A percentile compares a stretch with the other conserved stretches of the same genome.
phyloP scores from a whole-genome alignment of 2,888 invertebrate species.

The Sipha maydis region DNA sequence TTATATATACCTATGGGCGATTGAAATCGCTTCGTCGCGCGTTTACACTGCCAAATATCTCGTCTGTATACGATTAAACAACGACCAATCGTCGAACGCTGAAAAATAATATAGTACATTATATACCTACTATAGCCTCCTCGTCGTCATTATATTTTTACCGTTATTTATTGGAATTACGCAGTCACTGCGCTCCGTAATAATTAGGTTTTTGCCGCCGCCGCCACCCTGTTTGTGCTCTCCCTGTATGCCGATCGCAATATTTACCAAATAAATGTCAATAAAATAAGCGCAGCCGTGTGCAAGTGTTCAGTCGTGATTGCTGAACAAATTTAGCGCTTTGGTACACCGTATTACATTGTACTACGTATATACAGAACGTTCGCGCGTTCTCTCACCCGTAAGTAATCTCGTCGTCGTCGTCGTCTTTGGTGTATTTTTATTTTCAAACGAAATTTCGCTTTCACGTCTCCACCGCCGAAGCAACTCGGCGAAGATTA shows the following conservation, averaged over 20 bases:
- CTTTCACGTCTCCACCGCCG: background rate
- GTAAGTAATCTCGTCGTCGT: background rate
- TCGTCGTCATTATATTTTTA: background rate
- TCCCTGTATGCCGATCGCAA: slow-evolving; percentile 1
- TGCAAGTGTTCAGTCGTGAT: slow-evolving; percentile 46
- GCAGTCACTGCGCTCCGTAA: background rate
- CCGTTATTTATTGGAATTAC: background rate
- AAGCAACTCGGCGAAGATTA: background rate
- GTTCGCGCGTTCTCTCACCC: background rate
- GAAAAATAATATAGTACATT: background rate
- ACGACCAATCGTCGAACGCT: background rate
- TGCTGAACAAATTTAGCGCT: slow-evolving; percentile 33
- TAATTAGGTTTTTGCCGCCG: background rate
- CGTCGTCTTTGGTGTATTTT: background rate
- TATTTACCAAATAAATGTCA: slow-evolving; percentile 50
- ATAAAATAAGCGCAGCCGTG: slow-evolving; percentile 48
- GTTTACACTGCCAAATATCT: too few species aligned
- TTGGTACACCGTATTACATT: background rate
- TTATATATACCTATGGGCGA: too few species aligned
- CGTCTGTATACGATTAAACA: background rate
- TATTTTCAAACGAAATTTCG: background rate
- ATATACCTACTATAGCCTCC: background rate
- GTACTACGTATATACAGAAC: background rate
- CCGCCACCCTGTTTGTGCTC: background rate
- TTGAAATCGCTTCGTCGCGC: too few species aligned